These are phyloP conservation scores for Charaxes varanes DNA, from an alignment of 1,140 invertebrate genomes.

Conservation along the genomic window DNA sequence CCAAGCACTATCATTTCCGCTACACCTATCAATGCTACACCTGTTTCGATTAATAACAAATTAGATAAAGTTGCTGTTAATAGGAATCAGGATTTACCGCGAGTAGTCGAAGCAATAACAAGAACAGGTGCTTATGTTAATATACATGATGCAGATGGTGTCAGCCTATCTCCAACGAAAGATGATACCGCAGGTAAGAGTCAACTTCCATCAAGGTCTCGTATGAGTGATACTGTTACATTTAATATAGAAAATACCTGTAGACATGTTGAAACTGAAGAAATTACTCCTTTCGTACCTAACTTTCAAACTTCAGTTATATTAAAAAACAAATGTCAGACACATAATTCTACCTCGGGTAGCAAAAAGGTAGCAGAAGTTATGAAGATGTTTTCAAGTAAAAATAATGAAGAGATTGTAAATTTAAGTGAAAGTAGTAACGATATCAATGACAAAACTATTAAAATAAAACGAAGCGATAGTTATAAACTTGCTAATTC, in stretches of 20 bases:
- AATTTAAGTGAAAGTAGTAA: slow-evolving; percentile 17
- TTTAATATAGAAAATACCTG: slow-evolving; percentile 27
- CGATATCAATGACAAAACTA: slow-evolving; percentile 42
- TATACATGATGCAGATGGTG: slow-evolving; percentile 79
- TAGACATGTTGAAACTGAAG: slow-evolving; percentile 26
- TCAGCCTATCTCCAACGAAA: slow-evolving; percentile 76
- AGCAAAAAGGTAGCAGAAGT: slow-evolving; percentile 64
- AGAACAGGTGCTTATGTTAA: slow-evolving; percentile 81
- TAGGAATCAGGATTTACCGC: slow-evolving; percentile 44
- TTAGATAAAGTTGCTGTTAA: slow-evolving; percentile 23
- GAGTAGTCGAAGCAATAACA: slow-evolving; percentile 62
- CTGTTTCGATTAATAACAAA: slow-evolving; percentile 21
- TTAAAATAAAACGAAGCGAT: slow-evolving; percentile 85
- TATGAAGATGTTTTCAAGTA: slow-evolving; percentile 66
- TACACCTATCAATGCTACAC: slow-evolving; percentile 61
- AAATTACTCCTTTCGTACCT: slow-evolving; percentile 58
- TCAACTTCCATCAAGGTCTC: slow-evolving; percentile 34
- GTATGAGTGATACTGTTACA: slow-evolving; percentile 29
- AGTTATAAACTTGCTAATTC: slow-evolving; percentile 90
- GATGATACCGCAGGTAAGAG: slow-evolving; percentile 77
- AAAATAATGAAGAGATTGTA: slow-evolving; percentile 36
- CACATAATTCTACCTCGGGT: slow-evolving; percentile 38
- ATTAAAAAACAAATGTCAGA: slow-evolving; percentile 45
- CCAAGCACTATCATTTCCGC: slow-evolving; percentile 75
- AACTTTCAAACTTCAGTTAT: slow-evolving; percentile 65